Percentiles rank a stretch among this genome's conserved stretches.
Conservation (phyloP, 2,888 invertebrate genomes). For the Conops quadrifasciatus region DNA sequence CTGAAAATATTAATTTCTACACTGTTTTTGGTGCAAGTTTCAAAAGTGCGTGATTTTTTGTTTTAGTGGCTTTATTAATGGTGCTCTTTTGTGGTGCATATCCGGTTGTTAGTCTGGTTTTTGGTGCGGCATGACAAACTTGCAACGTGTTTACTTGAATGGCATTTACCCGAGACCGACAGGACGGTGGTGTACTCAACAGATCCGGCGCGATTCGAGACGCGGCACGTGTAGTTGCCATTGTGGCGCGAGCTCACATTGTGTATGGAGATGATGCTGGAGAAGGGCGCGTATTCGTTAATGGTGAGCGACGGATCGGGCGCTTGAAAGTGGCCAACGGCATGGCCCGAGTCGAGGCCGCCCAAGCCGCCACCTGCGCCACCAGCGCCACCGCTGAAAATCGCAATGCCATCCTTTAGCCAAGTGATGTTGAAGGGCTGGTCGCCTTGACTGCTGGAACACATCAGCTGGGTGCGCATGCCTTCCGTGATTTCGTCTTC, state of each 20-base stretch:
- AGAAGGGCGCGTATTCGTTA: slow-evolving; percentile 68
- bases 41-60: too few relatives aligned
- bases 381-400: slow-evolving; percentile 54
- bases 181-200: slow-evolving; percentile 68
- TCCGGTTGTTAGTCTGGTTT: slow-evolving; percentile 38
- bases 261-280: slow-evolving; percentile 66
- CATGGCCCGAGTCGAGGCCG: slow-evolving; percentile 14
- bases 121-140: slow-evolving; percentile 37
- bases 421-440: slow-evolving; percentile 69
- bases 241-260: slow-evolving; percentile 65
- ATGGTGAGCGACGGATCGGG: slow-evolving; percentile 65
- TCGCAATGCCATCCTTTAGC: slow-evolving; percentile 66
- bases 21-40: slow-evolving; percentile 27
- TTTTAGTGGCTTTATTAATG: neutral
- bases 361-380: slow-evolving; percentile 31
- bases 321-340: slow-evolving; percentile 38
- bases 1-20: slow-evolving; percentile 16
- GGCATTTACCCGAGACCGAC: slow-evolving; percentile 67
- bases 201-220: slow-evolving; percentile 65
- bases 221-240: slow-evolving; percentile 65
- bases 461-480: slow-evolving; percentile 78
- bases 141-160: slow-evolving; percentile 39
- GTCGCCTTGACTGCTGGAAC: slow-evolving; percentile 69
- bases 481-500: slow-evolving; percentile 81
- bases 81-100: slow-evolving; percentile 35